These are phyloP conservation scores for Anoplopoma fimbria DNA, from an alignment of 2,113 vertebrate species.

Conservation along the genomic window DNA sequence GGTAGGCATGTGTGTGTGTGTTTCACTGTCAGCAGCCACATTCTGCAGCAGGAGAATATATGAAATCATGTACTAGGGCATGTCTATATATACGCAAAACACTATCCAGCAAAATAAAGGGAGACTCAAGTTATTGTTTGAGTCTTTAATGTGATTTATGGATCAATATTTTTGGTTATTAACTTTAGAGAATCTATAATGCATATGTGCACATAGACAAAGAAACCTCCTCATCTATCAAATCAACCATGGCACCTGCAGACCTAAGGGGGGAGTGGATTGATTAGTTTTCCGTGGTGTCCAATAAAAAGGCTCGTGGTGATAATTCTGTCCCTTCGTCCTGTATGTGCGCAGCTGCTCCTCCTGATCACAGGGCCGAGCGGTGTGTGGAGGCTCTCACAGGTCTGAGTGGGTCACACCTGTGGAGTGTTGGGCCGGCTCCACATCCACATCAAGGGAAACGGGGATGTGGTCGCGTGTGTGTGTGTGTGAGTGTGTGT, in stretches of 20 bases:
- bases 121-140: conserved; percentile 56
- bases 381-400: conserved; percentile 44
- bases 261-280: neutral
- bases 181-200: conserved; percentile 51
- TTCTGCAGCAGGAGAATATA: conserved; percentile 43
- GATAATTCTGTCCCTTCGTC: conserved; percentile 24
- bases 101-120: conserved; percentile 36
- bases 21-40: conserved; percentile 20
- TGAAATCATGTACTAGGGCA: conserved; percentile 51
- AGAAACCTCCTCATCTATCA: conserved; percentile 44
- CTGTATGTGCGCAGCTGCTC: conserved; percentile 57
- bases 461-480: neutral
- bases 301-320: conserved; percentile 23
- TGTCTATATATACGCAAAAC: conserved; percentile 34
- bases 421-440: conserved; percentile 69
- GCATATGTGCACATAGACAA: conserved; percentile 30
- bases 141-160: conserved; percentile 32
- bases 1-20: neutral
- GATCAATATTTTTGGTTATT: conserved; percentile 29
- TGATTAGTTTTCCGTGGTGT: conserved; percentile 33
- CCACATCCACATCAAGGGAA: conserved; percentile 69
- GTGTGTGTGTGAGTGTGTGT: conserved; percentile 15
- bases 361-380: conserved; percentile 50
- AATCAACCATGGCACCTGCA: conserved; percentile 32
- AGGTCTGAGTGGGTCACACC: conserved; percentile 73